These are phyloP conservation scores for Cyclopterus lumpus DNA, from an alignment of 2,797 vertebrate species.

Conservation along the genomic window DNA sequence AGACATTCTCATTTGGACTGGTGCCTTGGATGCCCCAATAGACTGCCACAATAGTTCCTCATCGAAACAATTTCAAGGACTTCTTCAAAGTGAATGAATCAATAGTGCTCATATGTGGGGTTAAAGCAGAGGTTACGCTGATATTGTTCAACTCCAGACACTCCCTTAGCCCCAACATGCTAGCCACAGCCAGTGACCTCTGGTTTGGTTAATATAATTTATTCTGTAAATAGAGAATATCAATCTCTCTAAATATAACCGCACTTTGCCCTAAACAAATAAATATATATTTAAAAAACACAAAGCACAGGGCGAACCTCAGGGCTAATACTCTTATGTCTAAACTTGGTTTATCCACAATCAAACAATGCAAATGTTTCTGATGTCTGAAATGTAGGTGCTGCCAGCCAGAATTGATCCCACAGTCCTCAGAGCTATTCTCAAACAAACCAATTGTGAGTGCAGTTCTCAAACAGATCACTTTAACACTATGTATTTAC, in stretches of 20 bases:
- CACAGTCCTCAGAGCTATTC: conserved; percentile 60
- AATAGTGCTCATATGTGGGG: conserved; percentile 81
- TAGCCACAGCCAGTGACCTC: conserved; percentile 71
- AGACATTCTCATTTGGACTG: conserved; percentile 81
- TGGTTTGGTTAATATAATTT: conserved; percentile 81
- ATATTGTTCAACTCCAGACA: conserved; percentile 79
- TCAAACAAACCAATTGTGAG: conserved; percentile 57
- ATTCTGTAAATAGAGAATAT: conserved; percentile 78
- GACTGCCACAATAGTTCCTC: conserved; percentile 74
- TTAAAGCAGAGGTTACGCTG: conserved; percentile 81
- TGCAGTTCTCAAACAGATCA: conserved; percentile 42
- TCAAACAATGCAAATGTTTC: conserved; percentile 81
- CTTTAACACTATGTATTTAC: conserved; percentile 31
- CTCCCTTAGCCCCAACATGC: conserved; percentile 75
- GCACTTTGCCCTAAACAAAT: conserved; percentile 63
- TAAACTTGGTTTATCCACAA: conserved; percentile 71
- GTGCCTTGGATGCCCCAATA: conserved; percentile 74
- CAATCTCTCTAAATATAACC: conserved; percentile 73
- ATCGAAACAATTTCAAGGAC: conserved; percentile 82
- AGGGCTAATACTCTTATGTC: conserved; percentile 73
- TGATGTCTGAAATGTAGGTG: conserved; percentile 74
- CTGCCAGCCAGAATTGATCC: conserved; percentile 74
- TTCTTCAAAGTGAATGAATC: conserved; percentile 84
- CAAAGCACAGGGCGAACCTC: conserved; percentile 60
- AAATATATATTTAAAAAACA: conserved; percentile 62